Percentiles rank a stretch among this genome's conserved stretches.
Evolutionary conservation across 2,797 vertebrate genomes (phyloP).

Genomic region (Acrossocheilus wenchowensis): DNA sequence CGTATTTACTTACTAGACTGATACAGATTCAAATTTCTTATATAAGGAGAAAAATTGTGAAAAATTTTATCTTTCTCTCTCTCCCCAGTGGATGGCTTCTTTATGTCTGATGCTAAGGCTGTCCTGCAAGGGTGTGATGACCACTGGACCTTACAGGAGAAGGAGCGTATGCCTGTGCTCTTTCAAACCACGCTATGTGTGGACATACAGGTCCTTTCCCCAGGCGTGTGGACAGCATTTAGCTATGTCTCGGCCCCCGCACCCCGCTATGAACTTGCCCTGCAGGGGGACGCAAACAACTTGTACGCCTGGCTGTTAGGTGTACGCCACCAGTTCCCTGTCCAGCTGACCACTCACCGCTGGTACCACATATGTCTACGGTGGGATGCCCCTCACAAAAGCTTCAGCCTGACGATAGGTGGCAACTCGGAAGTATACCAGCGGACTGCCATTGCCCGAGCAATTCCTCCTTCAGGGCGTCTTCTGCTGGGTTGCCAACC

Average conservation of each 20-base stretch:
- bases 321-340: slow-evolving; percentile 72
- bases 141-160: slow-evolving; percentile 74
- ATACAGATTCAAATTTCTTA: background rate
- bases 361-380: slow-evolving; percentile 79
- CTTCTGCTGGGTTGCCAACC: slow-evolving; percentile 75
- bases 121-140: slow-evolving; percentile 72
- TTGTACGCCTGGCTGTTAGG: slow-evolving; percentile 77
- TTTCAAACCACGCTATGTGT: slow-evolving; percentile 76
- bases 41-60: background rate
- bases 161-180: slow-evolving; percentile 64
- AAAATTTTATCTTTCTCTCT: background rate
- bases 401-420: slow-evolving; percentile 74
- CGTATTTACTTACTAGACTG: background rate
- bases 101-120: slow-evolving; percentile 75
- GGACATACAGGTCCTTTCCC: slow-evolving; percentile 69
- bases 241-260: slow-evolving; percentile 69
- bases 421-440: slow-evolving; percentile 41
- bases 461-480: slow-evolving; percentile 66
- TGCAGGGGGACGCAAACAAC: slow-evolving; percentile 72
- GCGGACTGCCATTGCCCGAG: slow-evolving; percentile 65
- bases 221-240: slow-evolving; percentile 78
- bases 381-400: slow-evolving; percentile 60
- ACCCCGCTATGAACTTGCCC: slow-evolving; percentile 69
- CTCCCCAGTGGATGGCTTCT: slow-evolving; percentile 63
- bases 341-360: slow-evolving; percentile 52